These are phyloP conservation scores for Porites cylindrica DNA, from an alignment of 92 coral and sea anemone genomes.

Conservation along the genomic window DNA sequence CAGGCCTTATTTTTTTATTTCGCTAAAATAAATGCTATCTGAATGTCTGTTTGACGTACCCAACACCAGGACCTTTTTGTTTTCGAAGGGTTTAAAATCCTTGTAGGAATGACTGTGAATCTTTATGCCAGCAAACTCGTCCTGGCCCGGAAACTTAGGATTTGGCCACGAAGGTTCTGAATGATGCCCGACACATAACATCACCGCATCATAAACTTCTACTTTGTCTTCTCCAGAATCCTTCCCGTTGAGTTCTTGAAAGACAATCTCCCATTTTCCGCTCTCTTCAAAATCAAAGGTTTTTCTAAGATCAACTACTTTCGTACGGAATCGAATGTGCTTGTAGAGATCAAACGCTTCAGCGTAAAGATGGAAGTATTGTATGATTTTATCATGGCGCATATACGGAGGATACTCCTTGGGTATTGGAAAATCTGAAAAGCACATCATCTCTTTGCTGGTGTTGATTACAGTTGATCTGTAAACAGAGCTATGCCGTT, in stretches of 20 bases:
- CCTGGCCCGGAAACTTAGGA: constrained; percentile 85
- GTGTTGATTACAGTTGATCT: constrained; percentile 92
- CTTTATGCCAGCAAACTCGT: constrained; percentile 76
- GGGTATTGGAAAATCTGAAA: constrained; percentile 94
- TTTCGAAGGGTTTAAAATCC: constrained; percentile 83
- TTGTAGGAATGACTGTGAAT: constrained; percentile 96
- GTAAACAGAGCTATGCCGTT: constrained; percentile 86
- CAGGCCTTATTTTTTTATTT: too few species aligned
- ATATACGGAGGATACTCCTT: constrained; percentile 87
- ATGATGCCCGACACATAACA: constrained; percentile 92
- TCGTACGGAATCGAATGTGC: constrained; percentile 69
- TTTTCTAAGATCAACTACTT: constrained; percentile 69
- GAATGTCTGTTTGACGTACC: constrained; percentile 46
- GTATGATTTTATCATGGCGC: constrained; percentile 83
- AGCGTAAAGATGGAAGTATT: constrained; percentile 85
- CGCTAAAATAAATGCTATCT: too few species aligned
- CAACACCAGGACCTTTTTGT: constrained; percentile 74
- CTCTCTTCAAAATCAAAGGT: constrained; percentile 67
- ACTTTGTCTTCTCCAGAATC: constrained; percentile 42
- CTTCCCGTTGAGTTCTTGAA: constrained; percentile 20
- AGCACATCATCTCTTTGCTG: constrained; percentile 96
- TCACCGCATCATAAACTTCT: constrained; percentile 84
- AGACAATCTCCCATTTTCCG: constrained; percentile 78
- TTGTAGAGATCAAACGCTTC: constrained; percentile 84
- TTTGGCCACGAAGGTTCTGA: constrained; percentile 83